phyloP scores from a whole-genome alignment of 2,113 vertebrate genomes.

The Oncorhynchus clarkii region DNA sequence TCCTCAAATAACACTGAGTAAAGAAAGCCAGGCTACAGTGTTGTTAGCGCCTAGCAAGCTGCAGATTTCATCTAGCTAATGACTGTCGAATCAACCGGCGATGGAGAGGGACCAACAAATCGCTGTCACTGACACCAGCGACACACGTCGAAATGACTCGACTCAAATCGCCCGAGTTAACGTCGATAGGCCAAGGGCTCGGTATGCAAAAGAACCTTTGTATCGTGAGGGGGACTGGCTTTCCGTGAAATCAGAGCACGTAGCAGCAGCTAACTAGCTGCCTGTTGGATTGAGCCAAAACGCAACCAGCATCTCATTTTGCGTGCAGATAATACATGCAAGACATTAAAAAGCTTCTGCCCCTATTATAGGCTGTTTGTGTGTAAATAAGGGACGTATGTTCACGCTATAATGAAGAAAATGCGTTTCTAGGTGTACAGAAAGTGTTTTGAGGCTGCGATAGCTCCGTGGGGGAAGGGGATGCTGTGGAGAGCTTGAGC shows the following conservation, averaged over 20 bases:
- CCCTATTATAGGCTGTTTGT: not conserved
- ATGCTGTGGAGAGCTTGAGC: constrained; percentile 38
- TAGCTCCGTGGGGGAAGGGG: constrained; percentile 64
- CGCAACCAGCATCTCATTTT: not conserved
- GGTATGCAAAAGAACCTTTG: constrained; percentile 17
- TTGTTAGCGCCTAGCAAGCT: not conserved
- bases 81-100: constrained; percentile 49
- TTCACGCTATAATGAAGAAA: not conserved
- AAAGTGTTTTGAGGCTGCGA: not conserved
- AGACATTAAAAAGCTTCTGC: not conserved
- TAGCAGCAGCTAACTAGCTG: constrained; percentile 37
- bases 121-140: not conserved
- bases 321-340: not conserved
- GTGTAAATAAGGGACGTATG: not conserved
- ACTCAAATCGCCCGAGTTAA: not conserved
- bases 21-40: not conserved
- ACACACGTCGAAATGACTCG: not conserved
- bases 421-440: not conserved
- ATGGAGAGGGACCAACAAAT: not conserved
- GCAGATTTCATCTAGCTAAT: not conserved
- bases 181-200: not conserved
- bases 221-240: constrained; percentile 16
- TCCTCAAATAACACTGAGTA: not conserved
- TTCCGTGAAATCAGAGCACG: constrained; percentile 49
- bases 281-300: not conserved